phyloP scores from a whole-genome alignment of 2,113 vertebrate genomes.

The Patagioenas fasciata region DNA sequence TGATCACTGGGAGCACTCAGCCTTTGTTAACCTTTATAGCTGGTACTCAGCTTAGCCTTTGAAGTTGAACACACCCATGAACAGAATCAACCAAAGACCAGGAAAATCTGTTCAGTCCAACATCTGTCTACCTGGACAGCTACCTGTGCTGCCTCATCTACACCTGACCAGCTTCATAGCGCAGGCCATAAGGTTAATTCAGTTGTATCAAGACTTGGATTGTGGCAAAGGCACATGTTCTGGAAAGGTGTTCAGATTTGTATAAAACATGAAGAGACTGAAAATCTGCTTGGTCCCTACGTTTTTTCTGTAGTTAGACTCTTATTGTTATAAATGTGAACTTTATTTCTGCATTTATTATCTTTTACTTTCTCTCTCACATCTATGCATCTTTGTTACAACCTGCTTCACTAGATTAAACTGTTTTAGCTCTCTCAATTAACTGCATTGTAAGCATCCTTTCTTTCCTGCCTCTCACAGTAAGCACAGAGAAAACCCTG shows the following conservation, averaged over 20 bases:
- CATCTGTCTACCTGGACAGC: not conserved
- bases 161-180: not conserved
- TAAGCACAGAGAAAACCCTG: not conserved
- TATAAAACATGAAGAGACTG: not conserved
- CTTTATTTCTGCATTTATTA: not conserved
- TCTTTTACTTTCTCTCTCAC: not conserved
- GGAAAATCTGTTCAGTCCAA: not conserved
- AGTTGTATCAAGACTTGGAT: not conserved
- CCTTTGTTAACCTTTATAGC: not conserved
- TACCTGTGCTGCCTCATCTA: not conserved
- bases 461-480: not conserved
- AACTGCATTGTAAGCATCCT: fast-evolving
- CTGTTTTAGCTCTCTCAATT: not conserved
- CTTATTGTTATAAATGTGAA: not conserved
- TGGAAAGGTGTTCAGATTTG: not conserved
- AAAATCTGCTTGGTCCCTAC: not conserved
- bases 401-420: not conserved
- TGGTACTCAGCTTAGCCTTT: not conserved
- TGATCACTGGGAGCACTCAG: not conserved
- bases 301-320: not conserved
- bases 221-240: not conserved
- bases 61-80: not conserved
- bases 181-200: not conserved
- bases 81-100: not conserved
- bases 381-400: not conserved